A percentile compares a stretch with the other conserved stretches of the same genome.
phyloP scores from a whole-genome alignment of 2,113 vertebrate species.

The Chaenogobius annularis region DNA sequence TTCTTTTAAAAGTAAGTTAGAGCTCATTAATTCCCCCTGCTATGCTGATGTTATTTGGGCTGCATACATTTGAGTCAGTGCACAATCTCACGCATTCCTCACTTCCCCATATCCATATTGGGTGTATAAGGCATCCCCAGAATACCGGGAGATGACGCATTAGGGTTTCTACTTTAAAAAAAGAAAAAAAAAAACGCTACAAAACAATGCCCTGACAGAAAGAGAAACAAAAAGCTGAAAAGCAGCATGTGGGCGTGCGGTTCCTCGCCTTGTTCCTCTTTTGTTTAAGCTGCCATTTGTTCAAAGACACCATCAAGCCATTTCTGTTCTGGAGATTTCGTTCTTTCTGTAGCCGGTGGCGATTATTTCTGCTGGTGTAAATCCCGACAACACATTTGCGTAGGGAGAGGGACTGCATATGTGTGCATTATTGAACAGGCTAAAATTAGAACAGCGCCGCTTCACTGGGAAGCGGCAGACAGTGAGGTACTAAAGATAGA shows the following conservation, averaged over 20 bases:
- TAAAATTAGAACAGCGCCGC: conserved; percentile 71
- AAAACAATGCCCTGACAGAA: conserved; percentile 8
- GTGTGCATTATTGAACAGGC: conserved; percentile 74
- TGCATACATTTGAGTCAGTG: conserved; percentile 16
- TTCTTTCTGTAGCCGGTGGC: conserved; percentile 29
- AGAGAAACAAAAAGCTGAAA: conserved; percentile 30
- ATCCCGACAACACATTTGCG: conserved; percentile 42
- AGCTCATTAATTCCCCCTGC: not conserved
- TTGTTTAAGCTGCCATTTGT: conserved; percentile 27
- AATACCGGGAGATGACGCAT: conserved; percentile 34
- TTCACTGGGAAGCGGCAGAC: conserved; percentile 31
- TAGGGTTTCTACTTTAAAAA: conserved; percentile 32
- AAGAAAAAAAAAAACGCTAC: conserved; percentile 24
- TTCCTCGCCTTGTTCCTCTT: conserved; percentile 19
- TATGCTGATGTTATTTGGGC: conserved; percentile 11
- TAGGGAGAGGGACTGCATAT: conserved; percentile 38
- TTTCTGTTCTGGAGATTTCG: conserved; percentile 8
- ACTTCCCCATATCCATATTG: not conserved
- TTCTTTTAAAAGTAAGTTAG: not conserved
- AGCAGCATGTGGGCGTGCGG: conserved; percentile 30
- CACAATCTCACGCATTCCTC: conserved; percentile 1
- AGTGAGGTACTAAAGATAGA: conserved; percentile 70
- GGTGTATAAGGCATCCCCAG: conserved; percentile 22
- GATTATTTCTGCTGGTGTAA: conserved; percentile 48
- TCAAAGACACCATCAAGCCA: conserved; percentile 12